Evolutionary conservation across 2,888 invertebrate species (phyloP).

Genomic region (Pristionchus entomophagus): DNA sequence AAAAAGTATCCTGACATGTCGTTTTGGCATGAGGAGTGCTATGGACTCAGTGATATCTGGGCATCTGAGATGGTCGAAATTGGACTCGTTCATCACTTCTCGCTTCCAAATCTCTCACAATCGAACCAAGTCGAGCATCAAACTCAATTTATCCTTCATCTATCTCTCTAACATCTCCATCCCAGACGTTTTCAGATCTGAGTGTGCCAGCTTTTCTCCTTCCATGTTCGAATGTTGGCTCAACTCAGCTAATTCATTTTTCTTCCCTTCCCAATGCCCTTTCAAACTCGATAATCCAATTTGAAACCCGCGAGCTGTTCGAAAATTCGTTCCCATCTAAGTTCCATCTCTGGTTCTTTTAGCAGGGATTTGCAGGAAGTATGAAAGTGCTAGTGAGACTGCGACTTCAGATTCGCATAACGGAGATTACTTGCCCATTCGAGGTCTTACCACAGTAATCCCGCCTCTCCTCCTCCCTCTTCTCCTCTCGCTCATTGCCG

Average conservation of each 20-base stretch:
- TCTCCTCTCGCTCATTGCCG: no score
- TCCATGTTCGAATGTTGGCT: no score
- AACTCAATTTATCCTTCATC: conserved; percentile 12
- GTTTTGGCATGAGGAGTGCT: no score
- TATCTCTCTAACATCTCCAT: neutral
- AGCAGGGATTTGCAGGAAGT: no score
- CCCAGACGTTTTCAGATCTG: neutral
- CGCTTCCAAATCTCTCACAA: neutral
- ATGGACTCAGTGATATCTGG: no score
- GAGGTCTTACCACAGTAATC: conserved; percentile 6
- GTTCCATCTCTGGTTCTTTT: no score
- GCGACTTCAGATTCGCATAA: no score
- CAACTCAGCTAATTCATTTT: no score
- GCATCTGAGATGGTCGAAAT: neutral
- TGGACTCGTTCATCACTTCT: neutral
- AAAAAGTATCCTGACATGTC: no score
- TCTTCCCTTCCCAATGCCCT: neutral
- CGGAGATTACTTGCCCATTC: no score
- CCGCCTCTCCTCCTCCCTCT: neutral
- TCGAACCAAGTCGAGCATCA: neutral
- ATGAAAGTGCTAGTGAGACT: no score
- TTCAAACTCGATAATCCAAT: conserved; percentile 2
- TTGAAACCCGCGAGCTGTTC: neutral
- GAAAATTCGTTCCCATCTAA: neutral
- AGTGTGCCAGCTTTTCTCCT: no score